These are phyloP conservation scores for Julus scanicus DNA, from an alignment of 2,888 invertebrate genomes.

Conservation along the genomic window DNA sequence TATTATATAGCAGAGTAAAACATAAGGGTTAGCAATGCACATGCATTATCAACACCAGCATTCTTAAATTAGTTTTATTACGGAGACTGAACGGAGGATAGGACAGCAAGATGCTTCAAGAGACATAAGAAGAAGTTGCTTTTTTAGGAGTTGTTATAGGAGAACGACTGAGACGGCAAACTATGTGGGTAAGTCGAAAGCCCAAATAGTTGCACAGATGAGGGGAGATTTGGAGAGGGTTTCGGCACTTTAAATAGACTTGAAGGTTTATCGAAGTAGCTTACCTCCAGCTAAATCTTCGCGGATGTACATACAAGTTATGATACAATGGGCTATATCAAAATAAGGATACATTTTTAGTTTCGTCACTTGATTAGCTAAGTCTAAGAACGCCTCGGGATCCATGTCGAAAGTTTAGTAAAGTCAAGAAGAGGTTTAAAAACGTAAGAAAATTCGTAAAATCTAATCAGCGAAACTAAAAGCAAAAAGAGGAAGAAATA, in stretches of 20 bases:
- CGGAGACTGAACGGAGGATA: not conserved
- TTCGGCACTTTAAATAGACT: conserved; percentile 44
- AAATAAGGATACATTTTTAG: conserved; percentile 99
- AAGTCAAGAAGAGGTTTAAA: conserved; percentile 31
- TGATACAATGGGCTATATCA: conserved; percentile 95
- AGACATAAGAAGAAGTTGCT: conserved; percentile 11
- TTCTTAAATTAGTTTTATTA: conserved; percentile 11
- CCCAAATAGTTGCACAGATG: conserved; percentile 27
- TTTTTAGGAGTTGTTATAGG: conserved; percentile 45
- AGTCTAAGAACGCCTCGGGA: conserved; percentile 95
- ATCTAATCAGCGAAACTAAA: conserved; percentile 43
- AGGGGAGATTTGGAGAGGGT: conserved; percentile 20
- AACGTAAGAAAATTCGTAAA: conserved; percentile 31
- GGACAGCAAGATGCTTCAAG: not conserved
- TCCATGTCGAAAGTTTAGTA: conserved; percentile 74
- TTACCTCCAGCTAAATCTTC: conserved; percentile 93
- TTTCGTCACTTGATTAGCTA: conserved; percentile 98
- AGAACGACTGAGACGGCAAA: conserved; percentile 30
- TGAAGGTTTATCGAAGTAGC: conserved; percentile 61
- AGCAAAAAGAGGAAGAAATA: conserved; percentile 12
- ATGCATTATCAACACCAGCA: not conserved
- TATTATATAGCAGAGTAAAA: too few species aligned
- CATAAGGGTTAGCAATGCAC: too few species aligned
- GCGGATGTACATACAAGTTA: conserved; percentile 93
- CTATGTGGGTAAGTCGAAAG: not conserved